Conservation (phyloP, 1,140 invertebrate species). For the Pseudomyrmex sp. region DNA sequence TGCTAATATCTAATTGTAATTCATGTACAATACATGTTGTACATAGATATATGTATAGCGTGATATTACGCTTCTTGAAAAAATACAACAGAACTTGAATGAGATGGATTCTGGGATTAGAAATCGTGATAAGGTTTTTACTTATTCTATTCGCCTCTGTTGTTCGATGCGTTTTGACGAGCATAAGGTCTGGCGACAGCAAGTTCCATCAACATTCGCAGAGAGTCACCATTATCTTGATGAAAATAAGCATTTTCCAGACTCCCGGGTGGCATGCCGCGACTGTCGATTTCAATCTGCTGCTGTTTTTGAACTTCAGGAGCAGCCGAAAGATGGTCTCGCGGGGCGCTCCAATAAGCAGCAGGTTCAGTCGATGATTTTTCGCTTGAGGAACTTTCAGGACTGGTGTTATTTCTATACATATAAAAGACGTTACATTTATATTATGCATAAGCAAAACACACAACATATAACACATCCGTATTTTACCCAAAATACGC, state of each 20-base stretch:
- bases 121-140: too few relatives aligned
- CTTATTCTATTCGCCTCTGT: neutral
- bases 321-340: conserved; percentile 74
- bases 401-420: conserved; percentile 69
- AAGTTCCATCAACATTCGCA: conserved; percentile 9
- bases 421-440: conserved; percentile 11
- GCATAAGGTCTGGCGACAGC: neutral
- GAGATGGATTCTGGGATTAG: too few relatives aligned
- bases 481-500: too few relatives aligned
- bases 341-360: conserved; percentile 80
- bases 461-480: too few relatives aligned
- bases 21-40: too few relatives aligned
- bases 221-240: neutral
- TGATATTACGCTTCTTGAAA: too few relatives aligned
- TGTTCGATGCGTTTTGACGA: neutral
- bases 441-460: too few relatives aligned
- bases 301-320: conserved; percentile 67
- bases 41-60: too few relatives aligned
- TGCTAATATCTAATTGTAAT: too few relatives aligned
- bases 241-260: conserved; percentile 1
- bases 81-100: too few relatives aligned
- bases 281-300: conserved; percentile 71
- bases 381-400: conserved; percentile 35
- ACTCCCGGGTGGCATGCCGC: neutral
- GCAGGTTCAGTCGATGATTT: conserved; percentile 69